Base-by-base conservation (phyloP, 2,888 invertebrate genomes). In the Aphelenchoides bicaudatus region DNA sequence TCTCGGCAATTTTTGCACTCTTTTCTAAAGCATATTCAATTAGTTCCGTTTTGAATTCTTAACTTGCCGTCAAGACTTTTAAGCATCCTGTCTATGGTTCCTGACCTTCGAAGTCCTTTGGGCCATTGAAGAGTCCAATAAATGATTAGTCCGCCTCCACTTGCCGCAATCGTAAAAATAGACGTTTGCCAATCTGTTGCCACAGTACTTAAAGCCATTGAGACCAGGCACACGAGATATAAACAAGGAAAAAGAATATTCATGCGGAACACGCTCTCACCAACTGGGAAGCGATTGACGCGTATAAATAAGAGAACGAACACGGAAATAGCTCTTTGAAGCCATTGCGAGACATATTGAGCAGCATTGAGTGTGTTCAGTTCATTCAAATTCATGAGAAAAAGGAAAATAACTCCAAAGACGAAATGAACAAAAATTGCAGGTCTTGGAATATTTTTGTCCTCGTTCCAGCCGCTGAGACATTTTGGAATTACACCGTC, bases 181-280 rank as follows among this genome's bases (percentile, higher is more conserved):
- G n/a, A 10, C 10, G 34, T 34, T n/a, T 10, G 10, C 34, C 34
- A 48, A 3, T 48, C 27, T 8, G 30, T 31, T 2, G 49, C 27
- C 27, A n/a, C 1, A 16, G 28, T 48, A 25, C 13, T 27, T 2
- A 38, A 48, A 13, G 30, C 30, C 13, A 48, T 19, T n/a, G 31
- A 28, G 31, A 48, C 27, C n/a, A 48, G 27, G 25, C 27, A 28
- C 2, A 48, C 29, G 28, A 48, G 30, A 3, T 48, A 48, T 13
- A 48, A 30, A 2, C 19, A 8, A 2, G 28, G 49, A 1, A 28
- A 30, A 30, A 27, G 28, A 13, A 48, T 31, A 30, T 34, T 34
- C 34, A 34, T 34, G 10, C 34, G 34, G 34, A 10, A n/a, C 34
- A 34, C 34, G 34, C 34, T n/a, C 34, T 34, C n/a, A 10, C 10